These are phyloP conservation scores for Hyperopisus bebe DNA, from an alignment of 2,113 vertebrate species.

Conservation along the genomic window DNA sequence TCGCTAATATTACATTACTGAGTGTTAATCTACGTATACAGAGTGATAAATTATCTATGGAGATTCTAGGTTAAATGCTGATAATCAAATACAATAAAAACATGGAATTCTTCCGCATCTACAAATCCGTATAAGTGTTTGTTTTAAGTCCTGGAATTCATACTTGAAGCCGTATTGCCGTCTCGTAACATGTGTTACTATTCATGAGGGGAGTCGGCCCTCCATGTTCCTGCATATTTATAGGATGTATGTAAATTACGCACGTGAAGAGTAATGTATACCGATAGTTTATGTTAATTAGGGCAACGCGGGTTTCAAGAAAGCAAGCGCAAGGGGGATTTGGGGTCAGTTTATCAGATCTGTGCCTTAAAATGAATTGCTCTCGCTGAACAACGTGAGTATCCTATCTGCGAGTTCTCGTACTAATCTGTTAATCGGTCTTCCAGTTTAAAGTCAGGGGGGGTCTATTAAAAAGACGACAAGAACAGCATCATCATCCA, in stretches of 20 bases:
- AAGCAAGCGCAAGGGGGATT: conserved; percentile 32
- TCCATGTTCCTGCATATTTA: conserved; percentile 14
- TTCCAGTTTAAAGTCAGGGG: conserved; percentile 27
- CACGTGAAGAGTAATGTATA: background rate
- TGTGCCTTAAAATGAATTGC: conserved; percentile 25
- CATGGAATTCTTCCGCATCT: background rate
- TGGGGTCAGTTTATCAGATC: background rate
- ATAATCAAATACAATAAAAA: background rate
- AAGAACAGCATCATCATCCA: background rate
- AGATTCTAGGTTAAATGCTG: background rate
- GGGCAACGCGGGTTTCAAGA: conserved; percentile 40
- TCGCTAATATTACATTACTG: background rate
- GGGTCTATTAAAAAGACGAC: conserved; percentile 20
- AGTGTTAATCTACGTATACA: background rate
- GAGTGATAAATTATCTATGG: background rate
- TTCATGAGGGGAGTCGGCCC: background rate
- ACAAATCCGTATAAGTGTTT: background rate
- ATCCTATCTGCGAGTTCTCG: background rate
- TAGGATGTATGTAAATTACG: conserved; percentile 11
- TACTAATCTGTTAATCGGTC: conserved; percentile 5
- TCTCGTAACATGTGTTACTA: background rate
- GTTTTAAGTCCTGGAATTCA: background rate
- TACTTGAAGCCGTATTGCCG: background rate
- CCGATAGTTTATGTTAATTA: conserved; percentile 28
- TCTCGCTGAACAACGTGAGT: conserved; percentile 32